These are phyloP conservation scores for Cyrtorhinus lividipennis DNA, from an alignment of 1,140 invertebrate species.

Conservation along the genomic window DNA sequence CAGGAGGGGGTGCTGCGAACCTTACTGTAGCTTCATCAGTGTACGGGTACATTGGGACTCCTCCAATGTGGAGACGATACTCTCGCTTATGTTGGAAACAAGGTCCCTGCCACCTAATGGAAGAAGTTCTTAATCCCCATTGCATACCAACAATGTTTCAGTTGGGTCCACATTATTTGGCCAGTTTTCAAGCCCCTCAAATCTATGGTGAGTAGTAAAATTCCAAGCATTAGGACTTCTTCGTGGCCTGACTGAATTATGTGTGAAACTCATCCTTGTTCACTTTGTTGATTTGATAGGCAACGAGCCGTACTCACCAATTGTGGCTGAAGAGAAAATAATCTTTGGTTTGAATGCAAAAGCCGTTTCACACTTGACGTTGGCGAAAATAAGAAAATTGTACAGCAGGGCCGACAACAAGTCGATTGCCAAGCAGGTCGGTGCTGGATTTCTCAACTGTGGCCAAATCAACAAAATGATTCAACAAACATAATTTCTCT, in stretches of 20 bases:
- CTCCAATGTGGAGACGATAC: constrained; percentile 69
- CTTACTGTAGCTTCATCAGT: constrained; percentile 76
- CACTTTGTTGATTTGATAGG: constrained; percentile 28
- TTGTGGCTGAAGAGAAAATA: constrained; percentile 87
- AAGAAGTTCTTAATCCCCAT: constrained; percentile 71
- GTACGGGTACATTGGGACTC: constrained; percentile 85
- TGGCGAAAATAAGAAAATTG: constrained; percentile 92
- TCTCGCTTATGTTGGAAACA: constrained; percentile 87
- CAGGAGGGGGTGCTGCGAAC: constrained; percentile 78
- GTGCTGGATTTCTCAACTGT: background rate
- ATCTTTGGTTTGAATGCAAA: constrained; percentile 92
- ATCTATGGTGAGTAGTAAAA: constrained; percentile 34
- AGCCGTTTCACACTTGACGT: constrained; percentile 83
- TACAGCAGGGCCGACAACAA: constrained; percentile 94
- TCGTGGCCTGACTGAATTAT: background rate
- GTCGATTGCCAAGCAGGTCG: constrained; percentile 80
- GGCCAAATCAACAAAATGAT: too few species aligned
- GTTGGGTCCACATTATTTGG: constrained; percentile 79
- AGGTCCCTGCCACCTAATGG: constrained; percentile 82
- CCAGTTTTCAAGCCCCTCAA: constrained; percentile 67
- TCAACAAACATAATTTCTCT: too few species aligned
- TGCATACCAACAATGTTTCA: constrained; percentile 68
- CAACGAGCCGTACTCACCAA: constrained; percentile 45
- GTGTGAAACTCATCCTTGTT: background rate
- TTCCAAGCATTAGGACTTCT: background rate